These are phyloP conservation scores for Macrotus californicus DNA, from an alignment of 2,113 vertebrate species.

Conservation along the genomic window DNA sequence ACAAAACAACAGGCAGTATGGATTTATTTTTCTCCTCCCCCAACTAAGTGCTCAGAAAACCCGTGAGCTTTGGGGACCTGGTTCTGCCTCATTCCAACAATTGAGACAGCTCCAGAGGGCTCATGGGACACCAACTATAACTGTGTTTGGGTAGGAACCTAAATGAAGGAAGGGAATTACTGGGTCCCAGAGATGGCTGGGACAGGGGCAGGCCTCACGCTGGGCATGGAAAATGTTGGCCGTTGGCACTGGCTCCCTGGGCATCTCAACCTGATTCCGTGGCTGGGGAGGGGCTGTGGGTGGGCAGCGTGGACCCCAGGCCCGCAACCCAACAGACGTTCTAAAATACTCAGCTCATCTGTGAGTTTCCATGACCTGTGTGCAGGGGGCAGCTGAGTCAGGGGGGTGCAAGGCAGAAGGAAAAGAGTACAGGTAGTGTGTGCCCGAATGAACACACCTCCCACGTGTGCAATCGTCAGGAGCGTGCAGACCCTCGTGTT, in stretches of 20 bases:
- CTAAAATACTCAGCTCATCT: not conserved
- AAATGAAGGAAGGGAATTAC: slow-evolving; percentile 29
- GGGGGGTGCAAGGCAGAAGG: not conserved
- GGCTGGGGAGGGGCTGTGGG: not conserved
- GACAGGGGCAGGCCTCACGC: not conserved
- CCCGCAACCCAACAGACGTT: not conserved
- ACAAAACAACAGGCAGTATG: not conserved
- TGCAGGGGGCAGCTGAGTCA: not conserved
- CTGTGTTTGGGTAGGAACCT: not conserved
- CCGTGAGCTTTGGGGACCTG: not conserved
- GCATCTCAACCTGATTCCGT: not conserved
- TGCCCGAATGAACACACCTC: rapidly evolving
- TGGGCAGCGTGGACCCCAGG: not conserved
- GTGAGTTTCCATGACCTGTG: not conserved
- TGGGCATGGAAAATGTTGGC: not conserved
- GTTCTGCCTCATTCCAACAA: not conserved
- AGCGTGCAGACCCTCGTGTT: rapidly evolving
- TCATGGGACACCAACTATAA: not conserved
- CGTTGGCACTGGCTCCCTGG: not conserved
- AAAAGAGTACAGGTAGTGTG: not conserved
- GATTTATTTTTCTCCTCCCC: not conserved
- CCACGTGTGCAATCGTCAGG: rapidly evolving
- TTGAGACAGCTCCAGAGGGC: not conserved
- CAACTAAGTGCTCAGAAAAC: not conserved
- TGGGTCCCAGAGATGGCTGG: not conserved